Base-by-base conservation (phyloP, 2,797 vertebrate species). In the Galaxias olidus region DNA sequence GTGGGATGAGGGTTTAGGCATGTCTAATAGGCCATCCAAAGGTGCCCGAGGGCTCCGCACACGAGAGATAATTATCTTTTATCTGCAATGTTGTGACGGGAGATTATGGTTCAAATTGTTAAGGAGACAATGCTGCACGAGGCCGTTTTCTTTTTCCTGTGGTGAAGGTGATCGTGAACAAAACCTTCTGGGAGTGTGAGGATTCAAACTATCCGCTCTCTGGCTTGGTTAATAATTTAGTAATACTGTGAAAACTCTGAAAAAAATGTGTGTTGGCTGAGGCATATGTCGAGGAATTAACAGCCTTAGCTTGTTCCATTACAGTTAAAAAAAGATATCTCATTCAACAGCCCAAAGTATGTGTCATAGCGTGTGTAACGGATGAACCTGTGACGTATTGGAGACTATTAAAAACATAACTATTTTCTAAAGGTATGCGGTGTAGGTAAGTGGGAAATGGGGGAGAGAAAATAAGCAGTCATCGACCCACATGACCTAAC, bases 51-150 rank as follows among this genome's bases (percentile, higher is more conserved):
- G 91, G 88, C 87, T 85, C 84, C 83, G 83, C 83, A 85, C 85
- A 84, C 86, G 86, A 89, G 85, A 91, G 88, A 93, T 93, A 89
- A 86, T 90, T 92, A 93, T 93, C 90, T 92, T 89, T 91, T 90
- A 91, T 92, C 90, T 91, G 83, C 86, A 46, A 60, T 90, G 91
- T 92, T 91, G 88, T 91, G 91, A 90, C 88, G 88, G 90, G 83
- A 90, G 90, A 92, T 92, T 92, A 91, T 86, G 90, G 88, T 91
- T 91, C 88, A 92, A 89, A 92, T 91, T 91, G 89, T 91, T 89
- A 84, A 80, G 82, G 80, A 91, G 88, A 91, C 91, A 93, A 91
- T 86, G 76, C 71, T 70, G 55, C 83, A 62, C 76, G 72, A 72
- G 62, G 74, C 84, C 79, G 76, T 74, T 80, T 76, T 81, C 89